Conservation (phyloP, 1,140 invertebrate species). For the Sweltsa coloradensis region DNA sequence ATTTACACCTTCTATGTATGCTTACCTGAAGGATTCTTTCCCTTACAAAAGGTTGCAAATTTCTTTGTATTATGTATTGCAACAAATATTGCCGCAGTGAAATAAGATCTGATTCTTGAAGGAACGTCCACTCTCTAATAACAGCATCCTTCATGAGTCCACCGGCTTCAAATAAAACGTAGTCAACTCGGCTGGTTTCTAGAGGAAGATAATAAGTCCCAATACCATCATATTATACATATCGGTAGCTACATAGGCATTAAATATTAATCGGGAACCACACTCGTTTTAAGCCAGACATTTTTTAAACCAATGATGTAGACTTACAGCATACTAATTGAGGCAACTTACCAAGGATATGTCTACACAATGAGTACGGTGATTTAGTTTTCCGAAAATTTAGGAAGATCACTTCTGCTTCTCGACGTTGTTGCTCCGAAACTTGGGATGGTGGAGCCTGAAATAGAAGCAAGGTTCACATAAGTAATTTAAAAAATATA, state of each 20-base stretch:
- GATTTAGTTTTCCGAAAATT: constrained; percentile 69
- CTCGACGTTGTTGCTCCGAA: constrained; percentile 58
- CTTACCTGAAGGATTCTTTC: constrained; percentile 55
- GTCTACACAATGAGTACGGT: constrained; percentile 67
- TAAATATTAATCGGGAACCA: not conserved
- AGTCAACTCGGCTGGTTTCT: constrained; percentile 65
- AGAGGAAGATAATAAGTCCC: not conserved
- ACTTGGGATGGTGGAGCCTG: constrained; percentile 75
- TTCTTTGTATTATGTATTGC: constrained; percentile 56
- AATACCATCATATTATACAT: not conserved
- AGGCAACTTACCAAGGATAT: constrained; percentile 52
- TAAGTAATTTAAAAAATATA: constrained; percentile 1
- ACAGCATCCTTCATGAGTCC: constrained; percentile 71
- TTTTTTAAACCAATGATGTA: not conserved
- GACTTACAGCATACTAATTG: too few relatives aligned
- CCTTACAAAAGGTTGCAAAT: constrained; percentile 42
- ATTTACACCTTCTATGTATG: too few relatives aligned
- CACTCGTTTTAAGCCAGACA: not conserved
- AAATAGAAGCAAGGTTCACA: constrained; percentile 23
- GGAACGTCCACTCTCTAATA: constrained; percentile 65
- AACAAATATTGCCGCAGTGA: constrained; percentile 67
- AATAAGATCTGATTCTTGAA: constrained; percentile 51
- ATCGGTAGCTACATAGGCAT: not conserved
- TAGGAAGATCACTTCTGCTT: constrained; percentile 66
- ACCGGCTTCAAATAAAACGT: constrained; percentile 78